Conservation (phyloP, 2,888 invertebrate species). For the Tenodera sinensis region DNA sequence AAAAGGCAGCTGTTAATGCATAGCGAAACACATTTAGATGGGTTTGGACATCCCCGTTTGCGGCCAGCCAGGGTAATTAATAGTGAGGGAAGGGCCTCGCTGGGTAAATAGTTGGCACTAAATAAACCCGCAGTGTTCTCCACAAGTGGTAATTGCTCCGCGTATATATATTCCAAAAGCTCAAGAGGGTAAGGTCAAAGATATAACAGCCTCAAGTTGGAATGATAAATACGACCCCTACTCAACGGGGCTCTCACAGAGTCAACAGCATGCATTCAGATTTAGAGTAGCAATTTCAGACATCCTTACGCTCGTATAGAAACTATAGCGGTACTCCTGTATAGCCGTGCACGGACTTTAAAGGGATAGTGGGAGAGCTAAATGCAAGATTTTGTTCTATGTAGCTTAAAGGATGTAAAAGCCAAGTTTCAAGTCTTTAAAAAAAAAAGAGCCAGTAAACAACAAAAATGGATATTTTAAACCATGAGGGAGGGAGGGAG, state of each 20-base stretch:
- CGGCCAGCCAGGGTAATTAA: neutral
- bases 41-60: neutral
- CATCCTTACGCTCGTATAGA: neutral
- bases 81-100: neutral
- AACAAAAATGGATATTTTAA: too few species aligned
- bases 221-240: neutral
- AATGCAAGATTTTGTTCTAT: too few species aligned
- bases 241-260: neutral
- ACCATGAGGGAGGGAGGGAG: too few species aligned
- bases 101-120: neutral
- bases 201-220: neutral
- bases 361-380: neutral
- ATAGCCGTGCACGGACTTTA: neutral
- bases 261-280: neutral
- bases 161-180: neutral
- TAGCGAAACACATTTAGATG: too few species aligned
- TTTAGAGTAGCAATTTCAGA: neutral
- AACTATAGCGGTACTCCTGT: neutral
- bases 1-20: too few species aligned
- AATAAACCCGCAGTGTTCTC: neutral
- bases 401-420: too few species aligned
- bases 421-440: too few species aligned
- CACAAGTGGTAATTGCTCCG: neutral
- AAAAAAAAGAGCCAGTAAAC: too few species aligned
- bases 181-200: neutral